Evolutionary conservation across 53 echinoderm and acorn worm genomes (phyloP), one percentile per base, ranked within the genome.

Genomic region (Holothuria scabra): DNA sequence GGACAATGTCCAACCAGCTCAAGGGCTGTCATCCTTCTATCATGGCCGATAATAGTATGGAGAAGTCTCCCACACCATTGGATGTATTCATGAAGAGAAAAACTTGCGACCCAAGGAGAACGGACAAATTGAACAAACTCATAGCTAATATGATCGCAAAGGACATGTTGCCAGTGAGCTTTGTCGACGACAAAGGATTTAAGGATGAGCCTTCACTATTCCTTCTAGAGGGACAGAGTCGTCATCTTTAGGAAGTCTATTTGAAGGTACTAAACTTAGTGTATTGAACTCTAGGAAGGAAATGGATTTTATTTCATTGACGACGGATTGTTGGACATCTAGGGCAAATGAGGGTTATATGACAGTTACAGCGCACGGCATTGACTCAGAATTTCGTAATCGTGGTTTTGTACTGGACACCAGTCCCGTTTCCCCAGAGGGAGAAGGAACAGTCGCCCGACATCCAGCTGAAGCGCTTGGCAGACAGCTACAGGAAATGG

Each of bases 381-480:
- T 61, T 16, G 61, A 61, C 26, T 7, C 61, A 4, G 61, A 61
- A 16, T 61, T 86, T 86, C 57, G 44, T 21, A 59, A 46, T 8
- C 33, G 31, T 48, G 56, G 28, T 32, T 59, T 76, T 22, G 79
- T 90, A 5, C 83, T 90, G 18, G 79, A 87, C 79, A 90, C 87
- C 22, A 72, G 79, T 14, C 66, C 84, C 12, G 61, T 61, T 8
- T 56, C 32, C 3, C 20, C 61, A 6, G n/a, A n/a, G 61, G 22
- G 13, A 23, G 61, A 26, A 61, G 61, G 26, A 61, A 5, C n/a
- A 6, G 61, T 61, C 61, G 61, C 61, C 6, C 86, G 79, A 2
- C 88, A 88, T 62, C 84, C 88, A 16, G 79, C 88, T 18, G 32
- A 38, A 52, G 88, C 88, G 18, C n/a, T n/a, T n/a, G 57, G 59